A percentile compares a stretch with the other conserved stretches of the same genome.
phyloP scores from a whole-genome alignment of 2,113 vertebrate genomes.

The Nestor notabilis region DNA sequence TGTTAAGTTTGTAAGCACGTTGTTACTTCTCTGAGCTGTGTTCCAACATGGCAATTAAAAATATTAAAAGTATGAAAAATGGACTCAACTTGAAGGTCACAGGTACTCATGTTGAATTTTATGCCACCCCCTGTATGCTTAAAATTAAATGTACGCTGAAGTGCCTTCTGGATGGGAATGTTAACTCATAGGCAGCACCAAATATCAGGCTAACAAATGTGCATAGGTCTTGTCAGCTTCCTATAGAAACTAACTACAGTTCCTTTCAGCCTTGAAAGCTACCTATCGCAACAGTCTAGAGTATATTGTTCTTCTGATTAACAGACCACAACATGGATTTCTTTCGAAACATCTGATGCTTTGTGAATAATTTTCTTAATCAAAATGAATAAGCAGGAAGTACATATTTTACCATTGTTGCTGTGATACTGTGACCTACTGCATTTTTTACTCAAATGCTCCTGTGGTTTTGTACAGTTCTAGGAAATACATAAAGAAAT shows the following conservation, averaged over 20 bases:
- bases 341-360: conserved; percentile 18
- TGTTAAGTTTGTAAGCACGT: not conserved
- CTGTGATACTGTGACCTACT: not conserved
- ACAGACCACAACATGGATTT: conserved; percentile 29
- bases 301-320: conserved; percentile 11
- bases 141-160: not conserved
- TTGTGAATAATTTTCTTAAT: conserved; percentile 35
- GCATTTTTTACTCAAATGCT: conserved; percentile 2
- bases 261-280: not conserved
- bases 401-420: not conserved
- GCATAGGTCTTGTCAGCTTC: not conserved
- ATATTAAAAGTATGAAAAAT: not conserved
- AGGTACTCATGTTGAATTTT: not conserved
- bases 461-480: conserved; percentile 4
- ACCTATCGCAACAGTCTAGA: not conserved
- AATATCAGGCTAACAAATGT: not conserved
- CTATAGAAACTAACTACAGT: not conserved
- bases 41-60: not conserved
- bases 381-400: not conserved
- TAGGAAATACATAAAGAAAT: conserved; percentile 7
- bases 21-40: not conserved
- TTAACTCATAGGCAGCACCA: not conserved
- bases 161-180: not conserved
- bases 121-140: not conserved
- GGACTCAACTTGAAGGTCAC: not conserved